Conservation (phyloP, 2,888 invertebrate genomes). For the Parascotia fuliginaria region DNA sequence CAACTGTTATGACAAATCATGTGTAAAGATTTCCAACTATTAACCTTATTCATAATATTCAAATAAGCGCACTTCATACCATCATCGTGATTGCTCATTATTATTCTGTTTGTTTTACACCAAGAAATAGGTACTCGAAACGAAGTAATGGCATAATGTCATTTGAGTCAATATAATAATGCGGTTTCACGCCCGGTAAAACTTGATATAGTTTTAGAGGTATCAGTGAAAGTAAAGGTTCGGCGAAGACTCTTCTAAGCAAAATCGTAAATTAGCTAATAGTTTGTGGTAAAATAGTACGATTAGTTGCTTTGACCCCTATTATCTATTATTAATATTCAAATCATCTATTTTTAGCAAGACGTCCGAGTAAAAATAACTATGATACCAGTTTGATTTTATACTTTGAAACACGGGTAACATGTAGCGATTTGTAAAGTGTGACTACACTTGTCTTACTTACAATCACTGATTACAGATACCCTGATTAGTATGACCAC, state of each 20-base stretch:
- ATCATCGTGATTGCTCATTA: not conserved
- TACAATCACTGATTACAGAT: too few species aligned
- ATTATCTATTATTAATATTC: too few species aligned
- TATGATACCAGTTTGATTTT: too few species aligned
- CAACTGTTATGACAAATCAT: too few species aligned
- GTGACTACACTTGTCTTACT: not conserved
- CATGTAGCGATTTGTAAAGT: too few species aligned
- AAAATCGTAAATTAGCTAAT: not conserved
- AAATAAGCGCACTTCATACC: not conserved
- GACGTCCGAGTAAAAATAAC: too few species aligned
- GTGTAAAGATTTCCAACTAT: not conserved
- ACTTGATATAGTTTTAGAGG: constrained; percentile 24
- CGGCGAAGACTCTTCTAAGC: constrained; percentile 15
- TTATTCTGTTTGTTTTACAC: constrained; percentile 4
- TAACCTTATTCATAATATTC: not conserved
- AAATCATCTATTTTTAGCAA: too few species aligned
- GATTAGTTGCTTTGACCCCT: too few species aligned
- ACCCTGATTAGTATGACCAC: not conserved
- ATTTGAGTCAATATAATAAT: constrained; percentile 21
- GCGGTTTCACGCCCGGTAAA: constrained; percentile 10
- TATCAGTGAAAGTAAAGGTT: constrained; percentile 25
- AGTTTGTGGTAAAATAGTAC: not conserved
- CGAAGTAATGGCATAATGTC: constrained; percentile 16
- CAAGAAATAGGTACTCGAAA: constrained; percentile 17
- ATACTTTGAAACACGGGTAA: too few species aligned